Percentiles rank a stretch among this genome's conserved stretches.
Conservation (phyloP, 2,113 vertebrate species). For the Empidonax traillii region DNA sequence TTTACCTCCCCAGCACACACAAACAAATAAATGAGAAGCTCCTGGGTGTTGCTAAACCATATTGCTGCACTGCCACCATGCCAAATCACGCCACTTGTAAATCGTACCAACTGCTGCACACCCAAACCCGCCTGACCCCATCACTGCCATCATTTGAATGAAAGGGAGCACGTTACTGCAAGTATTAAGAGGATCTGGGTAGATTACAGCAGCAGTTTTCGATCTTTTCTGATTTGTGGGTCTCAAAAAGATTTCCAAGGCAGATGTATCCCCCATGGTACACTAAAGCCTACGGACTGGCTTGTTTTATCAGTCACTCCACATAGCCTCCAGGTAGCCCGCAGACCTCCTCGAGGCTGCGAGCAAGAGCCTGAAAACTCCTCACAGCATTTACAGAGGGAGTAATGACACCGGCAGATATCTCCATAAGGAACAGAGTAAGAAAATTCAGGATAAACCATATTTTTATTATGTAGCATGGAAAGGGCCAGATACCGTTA, state of each 20-base stretch:
- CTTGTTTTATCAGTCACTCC: not conserved
- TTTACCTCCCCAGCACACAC: not conserved
- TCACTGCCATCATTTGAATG: not conserved
- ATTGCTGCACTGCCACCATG: not conserved
- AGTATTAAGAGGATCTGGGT: not conserved
- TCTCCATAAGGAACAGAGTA: not conserved
- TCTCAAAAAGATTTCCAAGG: not conserved
- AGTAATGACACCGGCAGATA: not conserved
- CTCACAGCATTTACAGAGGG: not conserved
- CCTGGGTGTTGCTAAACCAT: not conserved
- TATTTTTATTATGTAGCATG: not conserved
- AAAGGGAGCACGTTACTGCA: not conserved
- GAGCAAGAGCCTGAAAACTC: not conserved
- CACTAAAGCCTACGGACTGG: not conserved
- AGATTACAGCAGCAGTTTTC: constrained; percentile 7
- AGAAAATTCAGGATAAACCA: not conserved
- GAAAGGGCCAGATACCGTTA: not conserved
- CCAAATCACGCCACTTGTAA: not conserved
- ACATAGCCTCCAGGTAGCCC: not conserved
- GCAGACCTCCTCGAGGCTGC: not conserved
- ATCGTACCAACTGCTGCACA: not conserved
- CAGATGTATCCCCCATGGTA: not conserved
- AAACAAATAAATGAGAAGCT: not conserved
- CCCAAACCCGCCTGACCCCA: not conserved
- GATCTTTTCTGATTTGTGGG: not conserved